Evolutionary conservation across 2,888 invertebrate genomes (phyloP), one percentile per base, ranked within the genome.

Genomic region (Fissipunctia ypsillon): DNA sequence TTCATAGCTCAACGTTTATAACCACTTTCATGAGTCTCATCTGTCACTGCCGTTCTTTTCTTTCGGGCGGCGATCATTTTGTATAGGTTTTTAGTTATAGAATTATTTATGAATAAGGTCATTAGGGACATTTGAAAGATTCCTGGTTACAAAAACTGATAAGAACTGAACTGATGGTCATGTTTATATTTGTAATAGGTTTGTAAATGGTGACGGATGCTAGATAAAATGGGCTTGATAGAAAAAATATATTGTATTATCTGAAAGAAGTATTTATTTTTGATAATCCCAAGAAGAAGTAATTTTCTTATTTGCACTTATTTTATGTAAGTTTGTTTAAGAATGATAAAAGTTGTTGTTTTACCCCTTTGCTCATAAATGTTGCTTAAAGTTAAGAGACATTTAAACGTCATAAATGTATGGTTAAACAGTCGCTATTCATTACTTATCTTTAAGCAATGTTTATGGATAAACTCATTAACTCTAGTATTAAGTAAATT

Each of bases 131-230:
- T 57, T 63, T 83, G 35, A 65, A 54, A 59, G 38, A 56, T 31
- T 50, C 60, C 25, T 48, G 5, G 35, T 73, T 56, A 73, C 31
- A 57, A 41, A 67, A 66, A 54, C 52, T 50, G 2, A 54, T 61
- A 65, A 57, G 67, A 81, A 84, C 80, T 67, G 75, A 72, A 81
- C 43, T 66, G 43, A 64, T 69, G 54, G 31, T 38, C 69, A 64
- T 69, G 38, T 67, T 68, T 79, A 25, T 60, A 45, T 69, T 69
- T 73, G 45, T 68, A 69, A 50, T 48, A 80, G n/a, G 50, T 61
- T 43, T 74, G 14, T 69, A 81, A 70, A 70, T 70, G 69, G 71
- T 80, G 81, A 80, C 22, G 70, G 83, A 84, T 75, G 84, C 16
- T 75, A 75, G 56, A 31, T 68, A 59, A 57, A 63, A 56, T n/a